These are phyloP conservation scores for Crypturellus undulatus DNA, from an alignment of 2,113 vertebrate genomes.

Conservation along the genomic window DNA sequence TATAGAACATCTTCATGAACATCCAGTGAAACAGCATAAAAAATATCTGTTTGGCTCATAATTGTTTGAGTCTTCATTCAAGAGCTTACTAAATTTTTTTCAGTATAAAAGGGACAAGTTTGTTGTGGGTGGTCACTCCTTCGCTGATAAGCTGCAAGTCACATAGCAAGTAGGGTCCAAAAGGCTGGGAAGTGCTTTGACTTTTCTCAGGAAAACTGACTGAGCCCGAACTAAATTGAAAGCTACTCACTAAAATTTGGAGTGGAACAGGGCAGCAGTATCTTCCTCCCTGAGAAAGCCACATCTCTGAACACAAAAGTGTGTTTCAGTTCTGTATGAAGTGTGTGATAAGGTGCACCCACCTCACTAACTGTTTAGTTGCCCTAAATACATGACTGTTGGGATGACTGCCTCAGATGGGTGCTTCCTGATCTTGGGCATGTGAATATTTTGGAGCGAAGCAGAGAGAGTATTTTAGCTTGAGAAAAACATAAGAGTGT, in stretches of 20 bases:
- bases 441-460: not conserved
- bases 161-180: not conserved
- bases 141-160: not conserved
- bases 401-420: not conserved
- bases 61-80: not conserved
- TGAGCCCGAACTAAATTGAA: not conserved
- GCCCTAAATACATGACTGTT: not conserved
- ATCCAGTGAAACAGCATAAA: not conserved
- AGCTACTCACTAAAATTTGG: not conserved
- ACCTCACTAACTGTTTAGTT: not conserved
- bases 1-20: not conserved
- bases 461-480: not conserved
- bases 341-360: not conserved
- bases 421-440: not conserved
- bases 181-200: not conserved
- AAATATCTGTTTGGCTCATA: not conserved
- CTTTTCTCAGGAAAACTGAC: not conserved
- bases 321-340: not conserved
- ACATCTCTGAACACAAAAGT: not conserved
- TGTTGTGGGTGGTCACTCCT: conserved; percentile 12
- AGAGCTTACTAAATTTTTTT: not conserved
- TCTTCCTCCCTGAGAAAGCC: not conserved
- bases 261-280: not conserved
- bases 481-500: not conserved
- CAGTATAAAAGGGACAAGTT: not conserved